Evolutionary conservation across 2,797 vertebrate species (phyloP), one percentile per base, ranked within the genome.

Genomic region (Benthosema pterotum): DNA sequence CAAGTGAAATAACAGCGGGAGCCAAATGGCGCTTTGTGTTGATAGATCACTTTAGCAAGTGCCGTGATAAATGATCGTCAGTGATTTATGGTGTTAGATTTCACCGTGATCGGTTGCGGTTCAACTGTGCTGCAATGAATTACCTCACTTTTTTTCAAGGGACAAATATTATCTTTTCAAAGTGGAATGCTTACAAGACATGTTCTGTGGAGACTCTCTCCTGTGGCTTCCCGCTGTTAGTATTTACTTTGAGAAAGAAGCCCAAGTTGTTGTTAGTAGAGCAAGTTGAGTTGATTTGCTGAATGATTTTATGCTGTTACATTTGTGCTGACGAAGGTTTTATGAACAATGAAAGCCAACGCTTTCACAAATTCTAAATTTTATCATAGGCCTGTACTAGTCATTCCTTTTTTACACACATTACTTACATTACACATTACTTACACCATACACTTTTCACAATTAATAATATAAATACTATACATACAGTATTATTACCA

Each of bases 101-200:
- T 63, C 18, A 13, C 69, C 32, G 53, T 63, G 77, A 83, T 68
- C 4, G 58, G 65, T 61, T 64, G 57, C 70, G 83, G 79, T 80
- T 85, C 64, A 62, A 69, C 59, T 75, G 49, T 28, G 38, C 72
- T 51, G 54, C 75, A 73, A 79, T 57, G 25, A 69, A 83, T 86
- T 74, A 87, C 75, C 71, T 86, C 78, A 78, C 68, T 67, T 74
- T 61, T 74, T 61, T 69, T 77, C n/a, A 28, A 61, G 77, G 69
- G 61, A 68, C 58, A 79, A 84, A 88, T 90, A 76, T 88, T 85
- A 78, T 87, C 72, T 81, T 89, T 86, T 59, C 65, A 60, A 84
- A 88, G 70, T 81, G 86, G 72, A 86, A 71, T 60, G 84, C 75
- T 83, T 77, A 75, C 63, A 72, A 69, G 38, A 69, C 56, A 63